phyloP scores from a whole-genome alignment of 2,113 vertebrate genomes.

The Mormoops blainvillei region DNA sequence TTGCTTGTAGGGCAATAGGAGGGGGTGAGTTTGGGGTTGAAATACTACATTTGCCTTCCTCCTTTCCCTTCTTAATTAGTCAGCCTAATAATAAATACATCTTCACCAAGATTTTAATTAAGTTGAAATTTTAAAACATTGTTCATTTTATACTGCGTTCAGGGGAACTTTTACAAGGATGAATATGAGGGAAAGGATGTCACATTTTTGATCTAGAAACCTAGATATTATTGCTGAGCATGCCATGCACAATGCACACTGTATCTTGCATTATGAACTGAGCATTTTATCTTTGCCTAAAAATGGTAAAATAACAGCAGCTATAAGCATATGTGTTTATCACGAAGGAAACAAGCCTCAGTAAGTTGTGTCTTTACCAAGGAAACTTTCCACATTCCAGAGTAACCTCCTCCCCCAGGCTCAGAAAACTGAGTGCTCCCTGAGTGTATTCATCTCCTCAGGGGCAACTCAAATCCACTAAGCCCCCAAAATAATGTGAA shows the following conservation, averaged over 20 bases:
- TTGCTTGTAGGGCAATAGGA: neutral
- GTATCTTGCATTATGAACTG: neutral
- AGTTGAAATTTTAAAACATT: constrained; percentile 18
- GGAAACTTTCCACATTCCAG: neutral
- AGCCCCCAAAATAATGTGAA: neutral
- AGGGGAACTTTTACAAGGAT: neutral
- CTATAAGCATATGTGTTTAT: constrained; percentile 25
- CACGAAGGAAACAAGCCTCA: constrained; percentile 36
- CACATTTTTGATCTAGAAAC: neutral
- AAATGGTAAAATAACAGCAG: constrained; percentile 51
- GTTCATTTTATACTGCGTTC: neutral
- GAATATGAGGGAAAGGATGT: neutral
- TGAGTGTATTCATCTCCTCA: neutral
- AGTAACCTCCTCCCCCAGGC: neutral
- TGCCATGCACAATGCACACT: neutral
- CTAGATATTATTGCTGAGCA: neutral
- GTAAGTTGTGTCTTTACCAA: neutral
- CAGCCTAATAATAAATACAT: neutral
- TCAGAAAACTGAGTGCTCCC: neutral
- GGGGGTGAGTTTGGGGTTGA: neutral
- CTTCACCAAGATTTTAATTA: constrained; percentile 39
- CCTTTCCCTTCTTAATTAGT: neutral
- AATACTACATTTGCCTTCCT: neutral
- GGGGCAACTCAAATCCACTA: neutral
- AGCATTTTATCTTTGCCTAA: constrained; percentile 42